Evolutionary conservation across 2,888 invertebrate genomes (phyloP), one percentile per base, ranked within the genome.

Genomic region (Oscheius sp.): DNA sequence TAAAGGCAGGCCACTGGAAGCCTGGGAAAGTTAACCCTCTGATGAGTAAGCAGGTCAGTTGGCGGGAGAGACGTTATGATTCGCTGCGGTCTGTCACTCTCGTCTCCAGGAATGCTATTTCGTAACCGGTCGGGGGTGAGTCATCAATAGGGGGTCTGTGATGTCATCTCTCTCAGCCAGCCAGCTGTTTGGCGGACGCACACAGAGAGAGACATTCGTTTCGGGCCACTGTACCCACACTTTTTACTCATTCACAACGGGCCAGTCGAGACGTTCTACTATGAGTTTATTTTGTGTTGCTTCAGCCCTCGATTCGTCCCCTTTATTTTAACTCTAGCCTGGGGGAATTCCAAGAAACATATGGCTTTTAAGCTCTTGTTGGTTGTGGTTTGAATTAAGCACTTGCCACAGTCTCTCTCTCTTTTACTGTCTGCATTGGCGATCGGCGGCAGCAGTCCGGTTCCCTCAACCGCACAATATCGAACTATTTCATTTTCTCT

Each of bases 391-490:
- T 2, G 23, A 25, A 23, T 2, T 31, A 10, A 31, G n/a, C 23
- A 25, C 12, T 23, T 17, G 33, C 33, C 34, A 17, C 33, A 6
- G 20, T 55, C 37, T 46, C 29, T 65, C 65, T 66, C 66, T 55
- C 66, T 42, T 45, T 66, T 66, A 46, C 66, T 66, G 53, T 66
- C 53, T 57, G 27, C 33, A 8, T 33, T 58, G 46, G 57, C 58
- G 57, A 50, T 67, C 67, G 37, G 42, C 53, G 33, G 17, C 61
- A 45, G 45, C 61, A 61, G 42, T 39, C 61, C 61, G 61, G 61
- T 61, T 61, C 45, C 61, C 61, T 61, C 61, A 61, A 25, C n/a
- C 61, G 61, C 61, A 61, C 61, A 61, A 45, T 61, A 61, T 61
- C 61, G 61, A 61, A 61, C 61, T 25, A 31, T 61, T 61, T 61